Base-by-base conservation (phyloP, 2,797 vertebrate genomes). In the Helostoma temminkii region DNA sequence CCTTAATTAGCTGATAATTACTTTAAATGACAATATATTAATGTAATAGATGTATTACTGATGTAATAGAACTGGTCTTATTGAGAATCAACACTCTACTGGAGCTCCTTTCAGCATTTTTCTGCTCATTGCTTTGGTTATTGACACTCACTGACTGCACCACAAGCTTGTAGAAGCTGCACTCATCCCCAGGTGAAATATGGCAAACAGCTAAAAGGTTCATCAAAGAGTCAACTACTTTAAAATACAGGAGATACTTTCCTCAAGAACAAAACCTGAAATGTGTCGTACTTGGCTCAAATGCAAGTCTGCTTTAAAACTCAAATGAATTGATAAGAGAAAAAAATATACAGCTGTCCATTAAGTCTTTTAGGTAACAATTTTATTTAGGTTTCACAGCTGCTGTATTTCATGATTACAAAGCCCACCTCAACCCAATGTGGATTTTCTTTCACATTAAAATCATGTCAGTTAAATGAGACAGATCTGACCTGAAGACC, bases 401-500 rank as follows among this genome's bases (percentile, higher is more conserved):
- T 55, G 26, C 25, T 48, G 30, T 25, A 21, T 21, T 2, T 55
- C 24, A 24, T 22, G 1, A 52, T 46, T 30, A 37, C 4, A 72
- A 48, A 47, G 8, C 32, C 25, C 19, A 16, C 4, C 18, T 18
- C 24, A 2, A 42, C 25, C 41, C 54, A 11, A 54, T 10, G 30
- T 26, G 25, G 41, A 41, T 2, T 7, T 10, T 9, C 47, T 47
- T 36, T 34, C 18, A 26, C 15, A 11, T 54, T 21, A 19, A 7
- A 34, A 41, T 46, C 45, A 62, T 12, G 22, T 10, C 26, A 45
- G 34, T 60, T 41, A 54, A 58, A 8, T 56, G 59, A 53, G 41
- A 30, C 42, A 18, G 39, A 56, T 54, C 32, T 50, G 41, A 47
- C 41, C 45, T 39, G 9, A 11, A 47, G 30, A 39, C 50, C 34